Conservation (phyloP, 2,888 invertebrate genomes). For the Cinara cedri region DNA sequence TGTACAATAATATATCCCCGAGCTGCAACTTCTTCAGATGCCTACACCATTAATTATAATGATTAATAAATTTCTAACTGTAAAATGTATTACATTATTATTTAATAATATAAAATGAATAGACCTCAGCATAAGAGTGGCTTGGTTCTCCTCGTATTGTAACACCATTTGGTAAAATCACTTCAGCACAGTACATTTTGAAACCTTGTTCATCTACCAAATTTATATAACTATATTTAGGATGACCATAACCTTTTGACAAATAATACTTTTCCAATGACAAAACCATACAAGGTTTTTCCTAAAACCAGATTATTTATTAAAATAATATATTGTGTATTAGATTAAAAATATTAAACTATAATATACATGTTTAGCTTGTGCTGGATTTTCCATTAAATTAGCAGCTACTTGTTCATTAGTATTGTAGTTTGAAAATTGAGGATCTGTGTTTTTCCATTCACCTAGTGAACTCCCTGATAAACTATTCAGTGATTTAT, state of each 20-base stretch:
- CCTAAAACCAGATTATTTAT: constrained; percentile 2
- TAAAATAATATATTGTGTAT: background rate
- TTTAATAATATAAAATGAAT: background rate
- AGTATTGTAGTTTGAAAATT: constrained; percentile 1
- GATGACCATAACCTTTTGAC: constrained; percentile 28
- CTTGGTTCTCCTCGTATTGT: constrained; percentile 38
- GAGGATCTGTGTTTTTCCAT: background rate
- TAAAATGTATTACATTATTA: background rate
- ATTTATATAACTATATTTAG: constrained; percentile 34
- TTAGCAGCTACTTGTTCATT: background rate
- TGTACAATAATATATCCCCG: constrained; percentile 45
- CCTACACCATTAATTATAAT: constrained; percentile 17
- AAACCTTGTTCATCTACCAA: background rate
- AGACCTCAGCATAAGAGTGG: constrained; percentile 21
- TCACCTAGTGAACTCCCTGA: background rate
- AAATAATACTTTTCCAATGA: constrained; percentile 32
- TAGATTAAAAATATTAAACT: background rate
- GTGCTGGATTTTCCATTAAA: background rate
- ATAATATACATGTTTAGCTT: background rate
- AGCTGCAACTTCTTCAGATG: constrained; percentile 42
- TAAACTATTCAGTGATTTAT: background rate
- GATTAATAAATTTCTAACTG: background rate
- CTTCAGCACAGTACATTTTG: constrained; percentile 24
- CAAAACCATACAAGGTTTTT: background rate
- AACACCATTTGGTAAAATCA: constrained; percentile 42